Evolutionary conservation across 1,140 invertebrate genomes (phyloP).

Genomic region (Drosophila lini): DNA sequence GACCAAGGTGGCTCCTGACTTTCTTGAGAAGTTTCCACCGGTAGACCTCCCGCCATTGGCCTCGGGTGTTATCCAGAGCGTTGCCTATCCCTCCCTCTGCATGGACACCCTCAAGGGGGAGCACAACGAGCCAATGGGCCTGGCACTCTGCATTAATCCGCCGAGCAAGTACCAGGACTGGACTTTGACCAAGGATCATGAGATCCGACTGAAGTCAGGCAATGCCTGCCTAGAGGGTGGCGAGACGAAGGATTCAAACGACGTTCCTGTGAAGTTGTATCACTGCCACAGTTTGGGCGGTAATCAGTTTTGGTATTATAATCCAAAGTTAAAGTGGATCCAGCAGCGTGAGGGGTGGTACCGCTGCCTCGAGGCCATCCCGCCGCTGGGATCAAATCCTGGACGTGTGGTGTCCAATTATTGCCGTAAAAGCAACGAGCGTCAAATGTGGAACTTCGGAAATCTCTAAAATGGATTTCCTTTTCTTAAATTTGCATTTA

Average conservation of each 20-base stretch:
- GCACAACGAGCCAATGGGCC: slow-evolving; percentile 88
- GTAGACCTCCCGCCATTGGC: slow-evolving; percentile 89
- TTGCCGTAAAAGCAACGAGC: not conserved
- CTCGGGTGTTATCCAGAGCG: slow-evolving; percentile 89
- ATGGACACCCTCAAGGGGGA: slow-evolving; percentile 89
- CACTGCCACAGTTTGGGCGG: slow-evolving; percentile 89
- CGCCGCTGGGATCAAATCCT: not conserved
- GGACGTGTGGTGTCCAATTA: not conserved
- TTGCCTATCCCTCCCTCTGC: slow-evolving; percentile 88
- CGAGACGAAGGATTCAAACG: slow-evolving; percentile 86
- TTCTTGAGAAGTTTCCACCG: slow-evolving; percentile 90
- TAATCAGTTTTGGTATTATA: slow-evolving; percentile 92
- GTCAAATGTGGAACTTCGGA: slow-evolving; percentile 13
- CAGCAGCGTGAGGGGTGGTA: slow-evolving; percentile 87
- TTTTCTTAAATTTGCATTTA: not conserved
- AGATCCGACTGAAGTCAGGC: slow-evolving; percentile 88
- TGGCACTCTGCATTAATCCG: slow-evolving; percentile 54
- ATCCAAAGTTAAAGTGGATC: slow-evolving; percentile 88
- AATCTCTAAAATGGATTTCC: not conserved
- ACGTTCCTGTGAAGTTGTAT: slow-evolving; percentile 87
- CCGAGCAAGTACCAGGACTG: slow-evolving; percentile 64
- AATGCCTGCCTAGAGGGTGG: slow-evolving; percentile 91
- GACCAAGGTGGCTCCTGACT: slow-evolving; percentile 92
- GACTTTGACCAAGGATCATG: slow-evolving; percentile 88
- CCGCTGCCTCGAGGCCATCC: slow-evolving; percentile 86